Base-by-base conservation (phyloP, 2,797 vertebrate genomes). In the Rhadinocentrus ornatus region DNA sequence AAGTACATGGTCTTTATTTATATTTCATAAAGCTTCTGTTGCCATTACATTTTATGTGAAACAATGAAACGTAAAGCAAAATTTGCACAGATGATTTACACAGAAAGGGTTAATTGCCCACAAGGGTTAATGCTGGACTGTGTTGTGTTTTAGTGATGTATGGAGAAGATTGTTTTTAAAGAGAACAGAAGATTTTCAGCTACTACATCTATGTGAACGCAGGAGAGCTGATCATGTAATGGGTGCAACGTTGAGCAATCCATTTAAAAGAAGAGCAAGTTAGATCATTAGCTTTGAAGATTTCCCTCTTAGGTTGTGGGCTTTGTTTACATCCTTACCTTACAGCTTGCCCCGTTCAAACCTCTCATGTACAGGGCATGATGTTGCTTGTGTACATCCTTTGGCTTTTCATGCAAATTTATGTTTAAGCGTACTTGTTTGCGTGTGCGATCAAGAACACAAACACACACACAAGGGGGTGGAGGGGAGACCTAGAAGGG, bases 371-470 rank as follows among this genome's bases (percentile, higher is more conserved):
- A 77, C 37, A n/a, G 85, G 78, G 61, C 84, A 77, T 44, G 81
- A 78, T 87, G 83, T 79, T 82, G 82, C 85, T 86, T 86, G 88
- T 90, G 83, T 90, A 87, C 88, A 87, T 89, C 84, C 78, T 85
- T 78, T 81, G 88, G 89, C 86, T 91, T 89, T 84, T 90, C 85
- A 91, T 91, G 91, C 89, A 92, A 91, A 93, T 93, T 85, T 91
- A 84, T 91, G 90, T 91, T 91, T 92, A 90, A 90, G 86, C 75
- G 63, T 86, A 85, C 83, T 89, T 92, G 87, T 92, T 91, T 93
- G 90, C 91, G 89, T 90, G 86, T 87, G 80, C 78, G 73, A 79
- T 31, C 78, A 88, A 69, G 66, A 86, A 66, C 88, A 90, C 83
- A 87, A 82, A 90, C 86, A 86, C 81, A 86, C 59, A 75, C 76